These are phyloP conservation scores for Nymphalis c-album DNA, from an alignment of 2,888 invertebrate genomes.

Conservation along the genomic window DNA sequence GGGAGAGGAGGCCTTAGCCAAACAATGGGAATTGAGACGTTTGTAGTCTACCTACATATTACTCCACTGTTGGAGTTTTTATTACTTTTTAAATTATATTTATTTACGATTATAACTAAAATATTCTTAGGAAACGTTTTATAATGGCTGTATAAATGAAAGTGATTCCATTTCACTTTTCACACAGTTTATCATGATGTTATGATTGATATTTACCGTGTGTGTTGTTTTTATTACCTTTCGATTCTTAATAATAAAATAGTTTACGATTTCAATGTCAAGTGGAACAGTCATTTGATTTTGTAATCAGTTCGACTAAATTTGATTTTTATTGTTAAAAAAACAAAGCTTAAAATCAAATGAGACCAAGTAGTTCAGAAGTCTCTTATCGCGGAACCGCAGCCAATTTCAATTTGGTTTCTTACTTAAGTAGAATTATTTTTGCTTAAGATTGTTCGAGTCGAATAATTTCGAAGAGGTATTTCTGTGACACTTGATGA, in stretches of 20 bases:
- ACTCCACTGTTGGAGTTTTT: no score
- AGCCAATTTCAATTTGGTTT: conserved; percentile 29
- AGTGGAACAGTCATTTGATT: neutral
- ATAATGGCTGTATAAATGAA: no score
- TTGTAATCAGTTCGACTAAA: neutral
- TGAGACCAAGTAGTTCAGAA: conserved; percentile 11
- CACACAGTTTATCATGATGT: no score
- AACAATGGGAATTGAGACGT: no score
- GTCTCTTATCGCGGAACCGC: conserved; percentile 29
- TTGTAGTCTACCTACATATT: no score
- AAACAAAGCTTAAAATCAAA: conserved; percentile 1
- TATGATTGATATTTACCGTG: no score
- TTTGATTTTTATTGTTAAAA: neutral
- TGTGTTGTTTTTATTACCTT: neutral
- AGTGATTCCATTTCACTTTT: no score
- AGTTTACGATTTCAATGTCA: neutral
- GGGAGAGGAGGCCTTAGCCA: no score
- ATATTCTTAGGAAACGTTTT: no score
- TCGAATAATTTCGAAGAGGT: conserved; percentile 24
- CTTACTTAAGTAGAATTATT: conserved; percentile 14
- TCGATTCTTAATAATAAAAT: neutral
- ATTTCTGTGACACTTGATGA: conserved; percentile 13
- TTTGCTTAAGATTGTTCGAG: conserved; percentile 22
- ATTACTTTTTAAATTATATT: no score
- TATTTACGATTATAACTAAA: no score